These are phyloP conservation scores for Ornithoptera priamus DNA, from an alignment of 2,888 invertebrate species.

Conservation along the genomic window DNA sequence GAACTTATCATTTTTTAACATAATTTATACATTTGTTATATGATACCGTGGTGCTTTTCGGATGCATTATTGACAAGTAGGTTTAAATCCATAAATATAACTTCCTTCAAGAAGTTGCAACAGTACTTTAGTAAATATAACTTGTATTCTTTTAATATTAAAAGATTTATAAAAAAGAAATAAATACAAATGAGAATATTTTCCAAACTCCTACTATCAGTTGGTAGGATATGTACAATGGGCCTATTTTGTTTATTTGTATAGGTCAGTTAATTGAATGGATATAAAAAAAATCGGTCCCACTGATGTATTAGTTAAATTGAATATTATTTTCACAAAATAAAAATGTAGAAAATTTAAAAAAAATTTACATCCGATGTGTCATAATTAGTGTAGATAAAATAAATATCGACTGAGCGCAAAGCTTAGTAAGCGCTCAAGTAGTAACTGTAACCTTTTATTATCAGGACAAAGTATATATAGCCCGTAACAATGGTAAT, in stretches of 20 bases:
- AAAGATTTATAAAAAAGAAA: too few relatives aligned
- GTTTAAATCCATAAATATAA: too few relatives aligned
- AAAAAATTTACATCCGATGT: not conserved
- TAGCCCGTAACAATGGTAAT: too few relatives aligned
- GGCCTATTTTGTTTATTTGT: too few relatives aligned
- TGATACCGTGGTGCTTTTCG: slow-evolving; percentile 20
- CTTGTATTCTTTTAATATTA: too few relatives aligned
- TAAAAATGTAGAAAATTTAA: not conserved
- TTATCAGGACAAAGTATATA: not conserved
- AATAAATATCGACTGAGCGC: slow-evolving; percentile 36
- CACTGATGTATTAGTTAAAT: slow-evolving; percentile 8
- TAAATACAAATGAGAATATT: too few relatives aligned
- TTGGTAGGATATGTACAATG: too few relatives aligned
- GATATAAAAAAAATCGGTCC: too few relatives aligned
- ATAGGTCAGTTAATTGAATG: too few relatives aligned
- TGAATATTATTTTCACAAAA: not conserved
- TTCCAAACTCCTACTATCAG: too few relatives aligned
- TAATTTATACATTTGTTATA: slow-evolving; percentile 37
- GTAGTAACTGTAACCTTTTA: not conserved
- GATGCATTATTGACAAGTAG: not conserved
- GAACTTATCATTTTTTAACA: slow-evolving; percentile 8
- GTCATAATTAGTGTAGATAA: slow-evolving; percentile 23
- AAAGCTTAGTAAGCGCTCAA: slow-evolving; percentile 24
- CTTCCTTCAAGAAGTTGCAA: too few relatives aligned
- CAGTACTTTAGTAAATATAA: too few relatives aligned